Conservation (phyloP, 2,113 vertebrate species). For the Actenoides lindsayi region DNA sequence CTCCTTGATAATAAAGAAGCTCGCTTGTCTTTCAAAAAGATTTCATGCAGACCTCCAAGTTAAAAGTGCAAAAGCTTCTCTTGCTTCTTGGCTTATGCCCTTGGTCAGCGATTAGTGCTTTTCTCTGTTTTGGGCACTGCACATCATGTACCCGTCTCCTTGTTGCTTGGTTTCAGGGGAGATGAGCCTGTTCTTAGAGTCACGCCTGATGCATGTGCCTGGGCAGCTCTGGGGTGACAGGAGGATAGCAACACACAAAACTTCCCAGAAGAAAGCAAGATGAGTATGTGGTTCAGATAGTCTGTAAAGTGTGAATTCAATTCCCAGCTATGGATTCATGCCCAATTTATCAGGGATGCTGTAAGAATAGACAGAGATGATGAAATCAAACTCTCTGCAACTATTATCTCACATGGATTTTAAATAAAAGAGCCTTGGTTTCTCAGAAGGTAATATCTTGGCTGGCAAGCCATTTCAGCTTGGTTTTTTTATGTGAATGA, state of each 20-base stretch:
- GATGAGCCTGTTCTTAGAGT: neutral
- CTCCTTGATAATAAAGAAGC: neutral
- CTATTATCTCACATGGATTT: neutral
- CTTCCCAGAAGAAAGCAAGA: fast-evolving
- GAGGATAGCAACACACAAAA: neutral
- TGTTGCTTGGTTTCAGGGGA: neutral
- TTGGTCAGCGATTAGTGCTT: fast-evolving
- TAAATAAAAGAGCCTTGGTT: neutral
- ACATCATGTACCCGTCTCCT: fast-evolving
- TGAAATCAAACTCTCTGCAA: neutral
- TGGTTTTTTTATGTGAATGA: neutral
- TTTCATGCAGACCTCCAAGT: neutral
- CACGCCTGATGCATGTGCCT: fast-evolving
- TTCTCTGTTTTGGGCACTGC: neutral
- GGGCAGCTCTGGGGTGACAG: neutral
- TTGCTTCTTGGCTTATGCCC: neutral
- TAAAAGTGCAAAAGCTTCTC: neutral
- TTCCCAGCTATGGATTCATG: neutral
- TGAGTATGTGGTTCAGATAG: neutral
- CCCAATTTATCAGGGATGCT: neutral
- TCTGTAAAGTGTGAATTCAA: neutral
- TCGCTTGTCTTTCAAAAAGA: neutral
- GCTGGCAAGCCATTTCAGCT: neutral
- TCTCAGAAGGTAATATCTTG: neutral
- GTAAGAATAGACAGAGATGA: neutral